These are phyloP conservation scores for Talpa occidentalis DNA, from an alignment of 2,113 vertebrate genomes.

Conservation along the genomic window DNA sequence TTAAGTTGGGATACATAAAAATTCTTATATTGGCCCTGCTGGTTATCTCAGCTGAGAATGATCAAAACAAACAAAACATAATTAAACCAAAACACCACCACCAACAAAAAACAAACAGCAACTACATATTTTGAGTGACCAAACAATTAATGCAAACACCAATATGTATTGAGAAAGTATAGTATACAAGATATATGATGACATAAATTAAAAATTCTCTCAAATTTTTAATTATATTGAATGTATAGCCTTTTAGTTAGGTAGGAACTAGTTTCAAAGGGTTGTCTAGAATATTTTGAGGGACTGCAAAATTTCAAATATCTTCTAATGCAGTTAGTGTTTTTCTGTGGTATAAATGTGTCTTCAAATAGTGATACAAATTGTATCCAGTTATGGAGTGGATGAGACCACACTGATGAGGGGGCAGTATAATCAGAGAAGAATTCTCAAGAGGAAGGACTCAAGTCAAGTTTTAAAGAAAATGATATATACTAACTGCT, in stretches of 20 bases:
- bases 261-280: neutral
- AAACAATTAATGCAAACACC: neutral
- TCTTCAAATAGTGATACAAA: neutral
- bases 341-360: neutral
- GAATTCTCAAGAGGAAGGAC: neutral
- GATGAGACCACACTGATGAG: neutral
- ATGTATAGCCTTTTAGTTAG: neutral
- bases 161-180: neutral
- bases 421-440: neutral
- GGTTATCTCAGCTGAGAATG: neutral
- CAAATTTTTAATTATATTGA: neutral
- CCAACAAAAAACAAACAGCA: neutral
- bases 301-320: neutral
- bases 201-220: neutral
- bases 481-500: neutral
- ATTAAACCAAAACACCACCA: neutral
- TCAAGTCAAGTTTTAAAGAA: neutral
- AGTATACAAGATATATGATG: neutral
- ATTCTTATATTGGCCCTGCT: neutral
- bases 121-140: neutral
- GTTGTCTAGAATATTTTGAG: neutral
- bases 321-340: neutral
- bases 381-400: neutral
- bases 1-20: neutral
- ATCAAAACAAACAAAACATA: neutral